Evolutionary conservation across 2,888 invertebrate genomes (phyloP), one percentile per base, ranked within the genome.

Genomic region (Drosophila kokeensis): DNA sequence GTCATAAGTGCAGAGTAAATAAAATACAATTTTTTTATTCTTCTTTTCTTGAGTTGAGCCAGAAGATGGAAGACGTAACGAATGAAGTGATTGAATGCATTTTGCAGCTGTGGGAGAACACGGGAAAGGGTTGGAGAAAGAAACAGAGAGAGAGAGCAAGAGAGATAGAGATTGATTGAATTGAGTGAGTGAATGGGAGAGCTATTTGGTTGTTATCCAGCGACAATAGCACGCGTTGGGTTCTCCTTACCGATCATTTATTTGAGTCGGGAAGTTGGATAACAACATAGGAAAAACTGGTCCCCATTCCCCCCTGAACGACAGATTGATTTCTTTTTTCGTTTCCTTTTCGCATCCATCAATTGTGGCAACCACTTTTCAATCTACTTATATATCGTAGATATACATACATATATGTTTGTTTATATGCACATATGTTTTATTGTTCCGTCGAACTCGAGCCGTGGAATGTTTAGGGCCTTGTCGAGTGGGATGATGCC

Each of bases 1-100:
- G 87, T 89, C 87, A 87, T 83, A 87, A 89, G 87, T 85, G 88
- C 89, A 87, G 79, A 81, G 89, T 87, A 87, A 87, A 87, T 87
- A 87, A 87, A 87, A 85, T 78, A 89, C 85, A 85, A 8, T 45
- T 24, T 45, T 45, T 24, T 15, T 45, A 2, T 10, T 24, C n/a
- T 3, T 45, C 45, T 24, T 4, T 24, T 15, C 15, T 45, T 45
- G 15, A 45, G 45, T 82, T 83, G 66, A 58, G 66, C 78, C 40
- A 57, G 42, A 32, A 45, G 61, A 60, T 29, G 45, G 68, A 54
- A 68, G 69, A 69, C 68, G 64, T 69, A 83, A 82, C 73, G 83
- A 88, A 83, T 89, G 76, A 89, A 89, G 83, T 87, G 87, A 89
- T 89, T 88, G 88, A 86, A 87, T 87, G 78, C 79, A 75, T 82